Percentiles rank a stretch among this genome's conserved stretches.
Conservation (phyloP, 92 coral and sea anemone species). For the Porites cylindrica region DNA sequence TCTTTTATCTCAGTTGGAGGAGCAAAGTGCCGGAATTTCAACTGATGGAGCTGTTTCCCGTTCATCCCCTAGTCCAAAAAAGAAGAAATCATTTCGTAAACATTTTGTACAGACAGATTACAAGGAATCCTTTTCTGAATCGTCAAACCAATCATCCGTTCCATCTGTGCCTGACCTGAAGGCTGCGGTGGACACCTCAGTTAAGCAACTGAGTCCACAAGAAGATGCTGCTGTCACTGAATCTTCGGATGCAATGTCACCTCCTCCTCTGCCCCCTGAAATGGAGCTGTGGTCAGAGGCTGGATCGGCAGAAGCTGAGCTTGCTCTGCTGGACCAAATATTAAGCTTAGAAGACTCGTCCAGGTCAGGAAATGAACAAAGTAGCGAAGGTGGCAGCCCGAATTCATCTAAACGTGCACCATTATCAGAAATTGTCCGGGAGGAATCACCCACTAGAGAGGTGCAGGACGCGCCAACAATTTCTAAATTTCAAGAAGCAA, state of each 20-base stretch:
- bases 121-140: neutral
- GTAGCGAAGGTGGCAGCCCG: slow-evolving; percentile 35
- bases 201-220: neutral
- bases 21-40: neutral
- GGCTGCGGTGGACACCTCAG: neutral
- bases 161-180: neutral
- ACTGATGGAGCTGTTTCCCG: neutral
- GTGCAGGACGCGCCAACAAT: neutral
- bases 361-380: slow-evolving; percentile 25
- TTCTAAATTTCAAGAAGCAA: neutral
- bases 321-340: slow-evolving; percentile 70
- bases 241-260: slow-evolving; percentile 66
- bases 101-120: neutral
- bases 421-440: neutral
- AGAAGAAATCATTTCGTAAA: slow-evolving; percentile 41
- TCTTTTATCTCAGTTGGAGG: neutral
- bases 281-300: slow-evolving; percentile 53
- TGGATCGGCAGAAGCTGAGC: slow-evolving; percentile 50
- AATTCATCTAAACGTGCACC: neutral
- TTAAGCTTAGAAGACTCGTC: slow-evolving; percentile 63
- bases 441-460: neutral
- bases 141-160: neutral
- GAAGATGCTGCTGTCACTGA: slow-evolving; percentile 22
- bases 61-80: slow-evolving; percentile 17
- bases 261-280: slow-evolving; percentile 86